phyloP scores from a whole-genome alignment of 2,888 invertebrate genomes.

The Dendrolimus houi region DNA sequence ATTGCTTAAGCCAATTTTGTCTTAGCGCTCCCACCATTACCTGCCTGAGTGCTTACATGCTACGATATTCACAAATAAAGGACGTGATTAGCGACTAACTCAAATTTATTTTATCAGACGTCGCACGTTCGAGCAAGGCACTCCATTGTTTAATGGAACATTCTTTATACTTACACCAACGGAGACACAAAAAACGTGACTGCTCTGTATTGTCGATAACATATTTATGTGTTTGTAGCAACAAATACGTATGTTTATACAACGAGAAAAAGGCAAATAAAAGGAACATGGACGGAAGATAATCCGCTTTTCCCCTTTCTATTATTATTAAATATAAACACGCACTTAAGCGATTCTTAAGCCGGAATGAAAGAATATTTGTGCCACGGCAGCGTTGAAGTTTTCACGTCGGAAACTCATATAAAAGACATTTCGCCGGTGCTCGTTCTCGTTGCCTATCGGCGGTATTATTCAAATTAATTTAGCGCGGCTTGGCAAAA shows the following conservation, averaged over 20 bases:
- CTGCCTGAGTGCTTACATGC: slow-evolving; percentile 37
- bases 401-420: slow-evolving; percentile 60
- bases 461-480: slow-evolving; percentile 73
- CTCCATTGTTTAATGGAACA: slow-evolving; percentile 45
- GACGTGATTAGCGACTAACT: slow-evolving; percentile 60
- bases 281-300: slow-evolving; percentile 26
- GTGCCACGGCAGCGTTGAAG: slow-evolving; percentile 31
- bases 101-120: slow-evolving; percentile 56
- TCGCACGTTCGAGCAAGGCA: slow-evolving; percentile 24
- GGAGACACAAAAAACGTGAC: slow-evolving; percentile 22
- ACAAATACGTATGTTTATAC: not conserved
- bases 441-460: slow-evolving; percentile 63
- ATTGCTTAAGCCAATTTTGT: slow-evolving; percentile 65
- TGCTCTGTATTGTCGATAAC: slow-evolving; percentile 11
- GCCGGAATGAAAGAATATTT: slow-evolving; percentile 45
- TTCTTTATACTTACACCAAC: slow-evolving; percentile 33
- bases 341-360: slow-evolving; percentile 44
- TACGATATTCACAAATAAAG: slow-evolving; percentile 19
- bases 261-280: slow-evolving; percentile 14
- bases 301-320: slow-evolving; percentile 29
- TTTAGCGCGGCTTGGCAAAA: slow-evolving; percentile 69
- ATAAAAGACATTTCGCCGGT: slow-evolving; percentile 64
- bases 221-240: not conserved
- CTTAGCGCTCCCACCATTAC: slow-evolving; percentile 58
- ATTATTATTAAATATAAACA: slow-evolving; percentile 50